These are phyloP conservation scores for Catostylus mosaicus DNA, from an alignment of 30 jellyfish, hydroid and myxozoan species.

Conservation along the genomic window DNA sequence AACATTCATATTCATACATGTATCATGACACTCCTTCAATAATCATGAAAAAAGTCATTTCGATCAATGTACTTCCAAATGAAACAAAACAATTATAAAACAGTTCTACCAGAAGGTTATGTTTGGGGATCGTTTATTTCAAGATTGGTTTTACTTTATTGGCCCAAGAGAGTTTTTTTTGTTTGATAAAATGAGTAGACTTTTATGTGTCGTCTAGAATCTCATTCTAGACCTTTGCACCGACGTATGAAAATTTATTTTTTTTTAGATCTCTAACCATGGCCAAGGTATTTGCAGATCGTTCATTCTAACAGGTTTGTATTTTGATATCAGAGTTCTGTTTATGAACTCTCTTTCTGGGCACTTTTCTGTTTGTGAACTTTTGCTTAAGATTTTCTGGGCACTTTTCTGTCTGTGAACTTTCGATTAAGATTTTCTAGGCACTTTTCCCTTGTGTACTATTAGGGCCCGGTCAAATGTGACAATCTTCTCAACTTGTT, in stretches of 20 bases:
- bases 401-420: too few species aligned
- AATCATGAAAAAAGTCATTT: background rate
- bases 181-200: background rate
- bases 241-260: background rate
- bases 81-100: background rate
- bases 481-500: too few species aligned
- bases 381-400: background rate
- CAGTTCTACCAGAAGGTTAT: background rate
- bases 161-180: background rate
- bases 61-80: background rate
- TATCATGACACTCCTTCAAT: background rate
- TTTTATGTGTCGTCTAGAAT: background rate
- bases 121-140: background rate
- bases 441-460: too few species aligned
- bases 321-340: background rate
- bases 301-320: background rate
- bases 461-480: too few species aligned
- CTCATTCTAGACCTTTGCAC: background rate
- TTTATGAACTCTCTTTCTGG: background rate
- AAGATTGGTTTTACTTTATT: background rate
- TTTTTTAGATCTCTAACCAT: background rate
- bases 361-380: too few species aligned
- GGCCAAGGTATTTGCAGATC: background rate
- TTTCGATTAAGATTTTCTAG: too few species aligned
- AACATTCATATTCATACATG: background rate